These are phyloP conservation scores for Protaetia brevitarsis DNA, from an alignment of 1,140 invertebrate genomes.

Conservation along the genomic window DNA sequence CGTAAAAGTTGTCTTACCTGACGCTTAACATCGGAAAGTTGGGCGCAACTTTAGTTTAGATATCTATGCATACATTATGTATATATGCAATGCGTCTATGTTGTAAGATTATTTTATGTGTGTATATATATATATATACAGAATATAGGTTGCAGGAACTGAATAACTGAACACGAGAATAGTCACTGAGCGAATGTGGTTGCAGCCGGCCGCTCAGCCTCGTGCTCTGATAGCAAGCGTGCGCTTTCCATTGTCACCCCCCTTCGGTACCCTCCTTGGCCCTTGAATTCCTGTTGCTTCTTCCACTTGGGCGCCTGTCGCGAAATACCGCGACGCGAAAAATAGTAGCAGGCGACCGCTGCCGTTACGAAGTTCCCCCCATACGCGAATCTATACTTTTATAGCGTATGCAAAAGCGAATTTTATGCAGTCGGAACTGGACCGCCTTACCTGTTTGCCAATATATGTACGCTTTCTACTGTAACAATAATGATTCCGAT, in stretches of 20 bases:
- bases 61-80: not conserved
- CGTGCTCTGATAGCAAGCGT: conserved; percentile 41
- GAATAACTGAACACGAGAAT: conserved; percentile 20
- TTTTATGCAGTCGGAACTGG: no score
- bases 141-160: not conserved
- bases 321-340: conserved; percentile 39
- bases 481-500: no score
- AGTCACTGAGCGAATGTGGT: conserved; percentile 38
- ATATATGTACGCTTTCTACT: no score
- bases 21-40: not conserved
- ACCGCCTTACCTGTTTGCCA: no score
- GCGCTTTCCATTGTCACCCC: conserved; percentile 31
- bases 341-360: conserved; percentile 29
- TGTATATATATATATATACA: not conserved
- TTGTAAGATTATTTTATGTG: no score
- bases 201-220: conserved; percentile 40
- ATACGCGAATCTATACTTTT: not conserved
- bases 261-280: conserved; percentile 43
- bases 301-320: conserved; percentile 45
- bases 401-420: no score
- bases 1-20: not conserved
- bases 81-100: no score
- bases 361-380: no score
- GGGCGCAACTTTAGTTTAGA: not conserved
- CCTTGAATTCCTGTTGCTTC: conserved; percentile 46